A percentile compares a stretch with the other conserved stretches of the same genome.
Evolutionary conservation across 2,888 invertebrate species (phyloP).

Genomic region (Tuta absoluta): DNA sequence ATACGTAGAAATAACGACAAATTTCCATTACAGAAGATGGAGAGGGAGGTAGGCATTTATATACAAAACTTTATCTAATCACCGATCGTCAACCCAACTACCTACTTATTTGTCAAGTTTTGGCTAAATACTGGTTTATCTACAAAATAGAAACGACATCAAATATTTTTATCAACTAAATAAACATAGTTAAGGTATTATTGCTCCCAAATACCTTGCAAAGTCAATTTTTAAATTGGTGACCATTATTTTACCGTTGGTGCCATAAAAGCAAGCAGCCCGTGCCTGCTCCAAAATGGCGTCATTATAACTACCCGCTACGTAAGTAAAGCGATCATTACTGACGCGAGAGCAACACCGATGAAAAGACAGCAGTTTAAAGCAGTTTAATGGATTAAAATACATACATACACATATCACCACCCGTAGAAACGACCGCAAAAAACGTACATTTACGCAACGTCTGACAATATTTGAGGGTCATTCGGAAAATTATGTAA

Average conservation of each 20-base stretch:
- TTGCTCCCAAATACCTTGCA: background rate
- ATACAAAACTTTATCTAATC: no score
- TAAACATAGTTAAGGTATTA: background rate
- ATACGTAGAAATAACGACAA: no score
- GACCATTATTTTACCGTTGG: slow-evolving; percentile 23
- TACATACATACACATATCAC: slow-evolving; percentile 40
- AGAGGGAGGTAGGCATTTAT: no score
- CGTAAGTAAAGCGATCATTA: slow-evolving; percentile 44
- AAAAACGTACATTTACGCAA: no score
- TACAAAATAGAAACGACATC: background rate
- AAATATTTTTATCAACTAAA: background rate
- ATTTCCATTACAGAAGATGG: no score
- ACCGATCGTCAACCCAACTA: no score
- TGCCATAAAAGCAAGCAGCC: slow-evolving; percentile 27
- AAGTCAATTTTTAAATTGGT: slow-evolving; percentile 15
- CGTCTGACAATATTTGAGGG: no score
- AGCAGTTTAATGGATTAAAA: background rate
- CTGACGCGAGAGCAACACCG: slow-evolving; percentile 33
- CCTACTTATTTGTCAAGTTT: no score
- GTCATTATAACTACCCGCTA: slow-evolving; percentile 39
- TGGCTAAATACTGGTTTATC: no score
- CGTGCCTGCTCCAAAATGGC: slow-evolving; percentile 35
- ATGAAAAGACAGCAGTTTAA: background rate
- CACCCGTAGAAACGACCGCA: no score
- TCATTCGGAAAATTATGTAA: no score